A percentile compares a stretch with the other conserved stretches of the same genome.
Conservation (phyloP, 2,113 vertebrate species). For the Nothocercus nigrocapillus region DNA sequence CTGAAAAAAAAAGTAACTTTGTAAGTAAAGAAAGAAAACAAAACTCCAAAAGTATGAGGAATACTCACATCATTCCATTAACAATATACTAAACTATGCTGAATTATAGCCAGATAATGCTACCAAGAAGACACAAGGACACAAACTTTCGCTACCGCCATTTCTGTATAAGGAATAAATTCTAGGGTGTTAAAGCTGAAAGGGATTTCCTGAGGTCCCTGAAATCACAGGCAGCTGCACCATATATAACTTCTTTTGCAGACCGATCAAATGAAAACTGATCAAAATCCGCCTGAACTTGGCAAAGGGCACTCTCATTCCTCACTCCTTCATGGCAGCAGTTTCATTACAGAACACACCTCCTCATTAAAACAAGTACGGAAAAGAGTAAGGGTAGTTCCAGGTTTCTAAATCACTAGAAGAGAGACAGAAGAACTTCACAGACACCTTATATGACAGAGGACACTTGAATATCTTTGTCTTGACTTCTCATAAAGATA, state of each 20-base stretch:
- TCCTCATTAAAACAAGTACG: neutral
- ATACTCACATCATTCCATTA: neutral
- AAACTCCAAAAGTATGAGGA: neutral
- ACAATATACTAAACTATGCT: neutral
- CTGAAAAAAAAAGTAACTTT: neutral
- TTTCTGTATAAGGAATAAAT: neutral
- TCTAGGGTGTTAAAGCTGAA: neutral
- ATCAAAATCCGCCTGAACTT: neutral
- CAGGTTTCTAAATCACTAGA: neutral
- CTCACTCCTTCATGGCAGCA: neutral
- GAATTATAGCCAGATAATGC: neutral
- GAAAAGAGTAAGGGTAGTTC: neutral
- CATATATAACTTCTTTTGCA: neutral
- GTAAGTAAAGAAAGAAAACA: neutral
- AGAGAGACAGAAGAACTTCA: neutral
- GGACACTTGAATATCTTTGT: neutral
- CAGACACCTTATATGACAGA: neutral
- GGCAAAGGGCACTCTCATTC: neutral
- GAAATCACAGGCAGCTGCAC: neutral
- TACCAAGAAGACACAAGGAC: neutral
- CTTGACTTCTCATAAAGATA: neutral
- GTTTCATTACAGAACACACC: neutral
- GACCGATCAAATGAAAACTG: neutral
- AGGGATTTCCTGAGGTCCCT: neutral
- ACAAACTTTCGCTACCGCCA: neutral